Base-by-base conservation (phyloP, 2,797 vertebrate species). In the Monodelphis domestica region DNA sequence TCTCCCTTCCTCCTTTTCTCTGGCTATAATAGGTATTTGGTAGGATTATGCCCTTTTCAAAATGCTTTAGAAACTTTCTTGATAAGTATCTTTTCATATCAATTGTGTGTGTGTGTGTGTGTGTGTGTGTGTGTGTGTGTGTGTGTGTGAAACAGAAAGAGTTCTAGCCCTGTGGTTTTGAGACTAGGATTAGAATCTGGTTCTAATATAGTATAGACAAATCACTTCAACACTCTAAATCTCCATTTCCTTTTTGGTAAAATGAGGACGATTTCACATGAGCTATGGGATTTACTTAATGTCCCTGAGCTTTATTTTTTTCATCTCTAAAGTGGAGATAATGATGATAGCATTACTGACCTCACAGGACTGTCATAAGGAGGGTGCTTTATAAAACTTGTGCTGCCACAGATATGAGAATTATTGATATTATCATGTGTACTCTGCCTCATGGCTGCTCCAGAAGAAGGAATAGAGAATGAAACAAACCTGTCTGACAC, bases 401-500 rank as follows among this genome's bases (percentile, higher is more conserved):
- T 2, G 6, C 4, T 24, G 38, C 38, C 45, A 53, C 12, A 33
- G 87, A 88, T 45, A 88, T 33, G 12, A 88, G 51, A 53, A 88
- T 88, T 53, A 53, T 53, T 53, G 51, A 53, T 15, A 53, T 88
- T 88, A 30, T 33, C 3, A 88, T 52, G 87, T 14, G 12, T 33
- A 7, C 0, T 54, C 45, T 56, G 57, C 6, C 29, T n/a, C 38
- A 89, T 53, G 78, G 88, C 21, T n/a, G 90, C 54, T 51, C 11
- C 91, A 33, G 45, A 33, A 0, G 12, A 94, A 94, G 56, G 50
- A 93, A 29, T 5, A 70, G 87, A 90, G 57, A 90, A 95, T 55
- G 91, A 54, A 30, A 51, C 98, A 30, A 99, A 99, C 99, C 99
- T 99, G 97, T 99, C 99, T 87, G 99, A 97, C 95, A 99, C 98